Conservation (phyloP, 1,140 invertebrate species). For the Polypedilum pembai region DNA sequence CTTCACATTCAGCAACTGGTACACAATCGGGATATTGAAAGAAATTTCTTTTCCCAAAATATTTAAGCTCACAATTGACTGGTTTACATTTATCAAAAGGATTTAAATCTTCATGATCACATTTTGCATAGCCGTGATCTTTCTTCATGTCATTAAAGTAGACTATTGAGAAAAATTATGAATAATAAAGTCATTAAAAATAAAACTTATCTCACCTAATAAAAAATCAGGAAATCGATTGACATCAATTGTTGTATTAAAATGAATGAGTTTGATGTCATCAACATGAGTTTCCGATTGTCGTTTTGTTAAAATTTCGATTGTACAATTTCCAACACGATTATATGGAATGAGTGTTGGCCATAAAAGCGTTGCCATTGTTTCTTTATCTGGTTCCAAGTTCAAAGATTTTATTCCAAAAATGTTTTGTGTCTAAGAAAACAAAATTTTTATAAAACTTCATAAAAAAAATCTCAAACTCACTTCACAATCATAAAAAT, state of each 20-base stretch:
- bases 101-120: constrained; percentile 38
- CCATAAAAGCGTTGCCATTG: constrained; percentile 38
- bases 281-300: constrained; percentile 30
- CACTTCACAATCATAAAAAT: neutral
- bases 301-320: constrained; percentile 34
- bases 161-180: neutral
- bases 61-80: constrained; percentile 38
- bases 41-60: constrained; percentile 38
- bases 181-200: constrained; percentile 30
- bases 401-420: constrained; percentile 37
- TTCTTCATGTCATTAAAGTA: constrained; percentile 1
- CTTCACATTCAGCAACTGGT: constrained; percentile 13
- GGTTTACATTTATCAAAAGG: constrained; percentile 39
- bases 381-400: constrained; percentile 35
- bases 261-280: constrained; percentile 37
- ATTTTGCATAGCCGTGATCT: constrained; percentile 31
- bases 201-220: constrained; percentile 29
- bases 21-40: constrained; percentile 34
- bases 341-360: constrained; percentile 40
- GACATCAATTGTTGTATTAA: constrained; percentile 37
- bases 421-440: constrained; percentile 33
- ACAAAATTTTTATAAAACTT: neutral
- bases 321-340: constrained; percentile 39
- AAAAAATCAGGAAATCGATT: constrained; percentile 32
- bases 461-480: neutral